Base-by-base conservation (phyloP, 2,888 invertebrate genomes). In the Unio pictorum region DNA sequence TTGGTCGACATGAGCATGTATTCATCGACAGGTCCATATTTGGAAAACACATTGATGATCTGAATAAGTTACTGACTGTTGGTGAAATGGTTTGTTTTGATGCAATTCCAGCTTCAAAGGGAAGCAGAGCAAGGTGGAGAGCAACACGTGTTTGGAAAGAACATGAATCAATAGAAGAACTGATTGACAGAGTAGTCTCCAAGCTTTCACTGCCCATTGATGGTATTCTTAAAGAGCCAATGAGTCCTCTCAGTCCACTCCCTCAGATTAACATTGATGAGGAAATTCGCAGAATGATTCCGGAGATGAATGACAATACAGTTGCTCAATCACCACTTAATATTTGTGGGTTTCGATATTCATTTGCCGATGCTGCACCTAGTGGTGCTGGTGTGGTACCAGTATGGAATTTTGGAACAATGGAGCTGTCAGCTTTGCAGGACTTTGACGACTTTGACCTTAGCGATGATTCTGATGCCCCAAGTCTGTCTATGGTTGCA, bases 1-100 rank as follows among this genome's bases (percentile, higher is more conserved):
- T 90, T n/a, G 90, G 90, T 4, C 86, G 87, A 71, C 90, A 90
- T 81, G 90, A 90, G 76, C 90, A 90, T 78, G 90, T 90, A 20
- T 90, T 90, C 72, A 90, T 90, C 71, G 90, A 90, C 73, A 82
- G 88, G 68, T 88, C 88, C 30, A 90, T 90, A 72, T 87, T 88
- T 75, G 83, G 84, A 5, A 85, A 86, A 68, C 81, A 83, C 34
- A 82, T 89, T 69, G 90, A 90, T 76, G 90, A 90, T 77, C 79
- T 90, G 67, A 87, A 87, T 75, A 88, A 87, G 72, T 76, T 89
- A 61, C 84, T 88, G 65, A 84, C 84, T 66, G 82, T 90, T 23
- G 89, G 89, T 15, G 90, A 90, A 70, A 83, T 84, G 72, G 86
- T 89, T 20, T 87, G 84, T 72, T 90, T 90, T 78, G 89, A 90